Base-by-base conservation (phyloP, 2,797 vertebrate genomes). In the Enteromius viviparus region DNA sequence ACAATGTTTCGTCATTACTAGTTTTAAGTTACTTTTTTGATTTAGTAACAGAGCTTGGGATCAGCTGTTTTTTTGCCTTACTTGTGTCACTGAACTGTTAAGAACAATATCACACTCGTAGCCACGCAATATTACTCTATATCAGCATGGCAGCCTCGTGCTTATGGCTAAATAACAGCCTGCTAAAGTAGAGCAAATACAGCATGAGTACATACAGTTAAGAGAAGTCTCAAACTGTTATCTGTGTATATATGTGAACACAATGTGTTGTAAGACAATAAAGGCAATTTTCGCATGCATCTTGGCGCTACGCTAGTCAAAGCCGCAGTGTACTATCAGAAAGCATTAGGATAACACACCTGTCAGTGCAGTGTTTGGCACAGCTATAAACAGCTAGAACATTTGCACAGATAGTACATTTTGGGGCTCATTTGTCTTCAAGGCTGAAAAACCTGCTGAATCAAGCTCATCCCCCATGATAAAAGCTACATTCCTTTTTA, bases 301-400 rank as follows among this genome's bases (percentile, higher is more conserved):
- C 23, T 23, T 69, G 84, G 87, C 78, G 84, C 29, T n/a, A 23
- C 49, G 85, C 81, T 87, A 37, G 88, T 88, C 88, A 85, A 42
- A 40, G 62, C 62, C 60, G 15, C 84, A 80, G 42, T 47, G 85
- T 0, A 12, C 76, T 69, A 77, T 84, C 85, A 87, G 88, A 91
- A 69, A 75, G 77, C 78, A 84, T 51, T 82, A 58, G 9, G 49
- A 87, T 82, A 86, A 77, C 84, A 64, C 74, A 83, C 85, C 86
- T 83, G 88, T 90, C 84, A 91, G 88, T 86, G 81, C 53, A 78
- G 26, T 85, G 26, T 85, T 89, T 87, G 88, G 70, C 86, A 37
- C 62, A 76, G 58, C 14, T 14, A 29, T 29, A 26, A 42, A 26
- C 32, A 47, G 80, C 55, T 80, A 58, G 5, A 21, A 37, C 55